Evolutionary conservation across 1,140 invertebrate genomes (phyloP).

Genomic region (Scaptomyza hsui): DNA sequence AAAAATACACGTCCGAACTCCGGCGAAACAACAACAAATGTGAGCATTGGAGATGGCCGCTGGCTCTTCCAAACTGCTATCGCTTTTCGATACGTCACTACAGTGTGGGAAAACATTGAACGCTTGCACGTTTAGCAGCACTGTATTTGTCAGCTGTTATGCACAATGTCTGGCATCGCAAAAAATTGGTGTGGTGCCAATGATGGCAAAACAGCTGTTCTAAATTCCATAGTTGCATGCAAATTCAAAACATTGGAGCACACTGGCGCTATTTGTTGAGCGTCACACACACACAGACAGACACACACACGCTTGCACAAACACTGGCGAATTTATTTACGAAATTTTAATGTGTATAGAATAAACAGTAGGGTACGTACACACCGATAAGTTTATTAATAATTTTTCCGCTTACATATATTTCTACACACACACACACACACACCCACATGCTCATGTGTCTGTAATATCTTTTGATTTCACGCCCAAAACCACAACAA

Average conservation of each 20-base stretch:
- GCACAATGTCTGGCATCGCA: not conserved
- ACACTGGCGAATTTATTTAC: slow-evolving; percentile 32
- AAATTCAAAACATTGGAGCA: slow-evolving; percentile 50
- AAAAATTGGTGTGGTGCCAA: not conserved
- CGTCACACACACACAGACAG: slow-evolving; percentile 1
- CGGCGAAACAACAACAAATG: slow-evolving; percentile 50
- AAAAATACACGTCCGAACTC: slow-evolving; percentile 43
- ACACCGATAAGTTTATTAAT: slow-evolving; percentile 71
- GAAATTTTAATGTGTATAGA: slow-evolving; percentile 12
- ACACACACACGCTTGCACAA: not conserved
- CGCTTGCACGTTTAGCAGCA: not conserved
- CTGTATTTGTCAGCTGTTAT: not conserved
- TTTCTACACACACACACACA: not conserved
- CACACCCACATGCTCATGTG: not conserved
- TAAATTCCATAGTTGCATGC: slow-evolving; percentile 12
- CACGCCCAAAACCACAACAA: slow-evolving; percentile 49
- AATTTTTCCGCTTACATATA: slow-evolving; percentile 44
- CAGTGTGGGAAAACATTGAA: not conserved
- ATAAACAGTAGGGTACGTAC: slow-evolving; percentile 31
- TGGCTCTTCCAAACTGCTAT: not conserved
- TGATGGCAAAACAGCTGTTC: slow-evolving; percentile 17
- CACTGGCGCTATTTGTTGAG: slow-evolving; percentile 35
- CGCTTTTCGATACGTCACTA: slow-evolving; percentile 16
- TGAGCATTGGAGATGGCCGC: slow-evolving; percentile 15
- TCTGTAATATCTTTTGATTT: slow-evolving; percentile 15